Evolutionary conservation across 2,113 vertebrate species (phyloP).

Genomic region (Corythaixoides concolor): DNA sequence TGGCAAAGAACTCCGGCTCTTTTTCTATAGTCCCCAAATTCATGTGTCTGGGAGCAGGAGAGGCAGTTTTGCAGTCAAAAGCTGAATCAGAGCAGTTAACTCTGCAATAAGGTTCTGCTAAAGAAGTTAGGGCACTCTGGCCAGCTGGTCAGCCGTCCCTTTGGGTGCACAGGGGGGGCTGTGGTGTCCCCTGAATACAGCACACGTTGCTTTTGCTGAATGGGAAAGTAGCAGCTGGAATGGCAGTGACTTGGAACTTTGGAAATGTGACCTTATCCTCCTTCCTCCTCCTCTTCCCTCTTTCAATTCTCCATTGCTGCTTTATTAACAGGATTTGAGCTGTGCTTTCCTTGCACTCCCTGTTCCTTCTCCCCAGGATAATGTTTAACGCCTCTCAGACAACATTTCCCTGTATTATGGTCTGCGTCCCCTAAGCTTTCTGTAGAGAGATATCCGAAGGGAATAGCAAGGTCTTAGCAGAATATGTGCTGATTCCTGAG

Average conservation of each 20-base stretch:
- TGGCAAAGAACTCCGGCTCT: not conserved
- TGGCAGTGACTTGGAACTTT: not conserved
- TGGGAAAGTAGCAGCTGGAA: not conserved
- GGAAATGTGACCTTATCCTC: not conserved
- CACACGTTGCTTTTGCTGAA: not conserved
- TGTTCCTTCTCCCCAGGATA: not conserved
- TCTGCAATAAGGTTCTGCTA: not conserved
- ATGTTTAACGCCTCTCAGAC: not conserved
- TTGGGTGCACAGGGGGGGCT: accelerated
- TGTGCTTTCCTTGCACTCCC: not conserved
- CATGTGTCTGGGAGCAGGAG: not conserved
- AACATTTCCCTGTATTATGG: accelerated
- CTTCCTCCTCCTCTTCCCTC: not conserved
- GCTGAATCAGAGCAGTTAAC: not conserved
- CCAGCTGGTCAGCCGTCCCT: not conserved
- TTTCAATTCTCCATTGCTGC: not conserved
- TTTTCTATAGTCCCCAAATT: not conserved
- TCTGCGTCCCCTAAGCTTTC: not conserved
- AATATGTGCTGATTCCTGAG: not conserved
- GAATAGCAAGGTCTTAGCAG: not conserved
- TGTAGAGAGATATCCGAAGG: not conserved
- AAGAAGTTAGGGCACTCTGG: not conserved
- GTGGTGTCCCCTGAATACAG: not conserved
- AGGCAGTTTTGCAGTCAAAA: not conserved
- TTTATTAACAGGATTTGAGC: not conserved